A percentile compares a stretch with the other conserved stretches of the same genome.
These are phyloP conservation scores for Epiperipatus broadwayi DNA, from an alignment of 2,888 invertebrate species.

Conservation along the genomic window DNA sequence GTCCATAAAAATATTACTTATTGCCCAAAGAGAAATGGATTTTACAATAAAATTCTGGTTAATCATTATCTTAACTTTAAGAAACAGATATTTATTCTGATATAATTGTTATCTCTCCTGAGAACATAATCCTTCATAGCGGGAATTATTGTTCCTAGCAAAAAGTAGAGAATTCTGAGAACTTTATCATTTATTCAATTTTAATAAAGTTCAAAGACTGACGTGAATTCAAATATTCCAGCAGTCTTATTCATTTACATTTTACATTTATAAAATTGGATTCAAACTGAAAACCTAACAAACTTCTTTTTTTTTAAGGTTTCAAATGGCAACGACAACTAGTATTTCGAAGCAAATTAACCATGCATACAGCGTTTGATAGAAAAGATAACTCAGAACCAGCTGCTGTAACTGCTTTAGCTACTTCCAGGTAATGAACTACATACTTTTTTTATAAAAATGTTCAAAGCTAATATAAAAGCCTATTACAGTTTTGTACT, in stretches of 20 bases:
- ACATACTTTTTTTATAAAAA: conserved; percentile 20
- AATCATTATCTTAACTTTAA: no score
- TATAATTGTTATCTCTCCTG: no score
- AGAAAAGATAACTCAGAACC: conserved; percentile 91
- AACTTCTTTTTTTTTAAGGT: conserved; percentile 30
- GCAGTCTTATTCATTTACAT: background rate
- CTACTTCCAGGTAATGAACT: conserved; percentile 68
- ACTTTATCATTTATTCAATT: no score
- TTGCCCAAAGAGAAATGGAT: no score
- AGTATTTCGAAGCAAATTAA: conserved; percentile 78
- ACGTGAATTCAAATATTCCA: no score
- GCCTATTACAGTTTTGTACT: conserved; percentile 18
- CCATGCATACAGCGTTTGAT: conserved; percentile 93
- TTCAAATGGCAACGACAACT: conserved; percentile 79
- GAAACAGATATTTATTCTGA: no score
- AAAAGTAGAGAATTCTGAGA: no score
- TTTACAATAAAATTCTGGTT: no score
- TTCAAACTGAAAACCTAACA: background rate
- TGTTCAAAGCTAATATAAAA: background rate
- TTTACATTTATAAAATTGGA: background rate
- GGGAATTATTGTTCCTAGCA: no score
- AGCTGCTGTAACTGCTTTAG: conserved; percentile 81
- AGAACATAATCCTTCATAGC: no score
- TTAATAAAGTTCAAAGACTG: no score
- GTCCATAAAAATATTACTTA: no score